Conservation (phyloP, 1,140 invertebrate species). For the Nomia melanderi region DNA sequence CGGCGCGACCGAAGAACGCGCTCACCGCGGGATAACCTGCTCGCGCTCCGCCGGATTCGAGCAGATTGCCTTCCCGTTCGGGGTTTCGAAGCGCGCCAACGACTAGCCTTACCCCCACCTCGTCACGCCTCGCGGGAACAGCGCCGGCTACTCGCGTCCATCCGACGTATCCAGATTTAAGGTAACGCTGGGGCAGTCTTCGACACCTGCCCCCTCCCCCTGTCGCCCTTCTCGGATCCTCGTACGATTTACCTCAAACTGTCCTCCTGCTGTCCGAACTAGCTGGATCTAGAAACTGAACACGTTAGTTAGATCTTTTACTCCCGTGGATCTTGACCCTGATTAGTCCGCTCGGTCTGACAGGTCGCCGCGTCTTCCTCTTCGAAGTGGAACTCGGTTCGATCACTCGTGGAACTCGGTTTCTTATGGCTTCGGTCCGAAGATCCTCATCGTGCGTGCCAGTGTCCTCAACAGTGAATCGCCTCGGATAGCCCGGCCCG, state of each 20-base stretch:
- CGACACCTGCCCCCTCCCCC: constrained; percentile 3
- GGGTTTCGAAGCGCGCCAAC: constrained; percentile 77
- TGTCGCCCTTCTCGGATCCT: not conserved
- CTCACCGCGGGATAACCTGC: constrained; percentile 67
- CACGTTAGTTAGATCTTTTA: too few species aligned
- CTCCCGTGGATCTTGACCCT: too few species aligned
- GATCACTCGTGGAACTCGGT: too few species aligned
- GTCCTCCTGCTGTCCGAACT: too few species aligned
- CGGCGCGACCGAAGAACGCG: constrained; percentile 35
- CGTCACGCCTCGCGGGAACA: constrained; percentile 27
- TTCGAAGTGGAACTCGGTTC: too few species aligned
- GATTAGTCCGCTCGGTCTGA: too few species aligned
- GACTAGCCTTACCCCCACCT: constrained; percentile 77
- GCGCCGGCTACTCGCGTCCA: constrained; percentile 40
- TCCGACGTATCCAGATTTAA: constrained; percentile 79
- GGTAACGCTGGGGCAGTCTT: constrained; percentile 18
- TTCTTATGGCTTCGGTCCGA: too few species aligned
- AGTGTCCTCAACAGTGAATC: too few species aligned
- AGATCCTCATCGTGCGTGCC: too few species aligned
- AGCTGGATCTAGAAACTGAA: too few species aligned
- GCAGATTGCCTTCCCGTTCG: constrained; percentile 79
- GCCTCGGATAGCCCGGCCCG: too few species aligned
- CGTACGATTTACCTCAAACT: constrained; percentile 9
- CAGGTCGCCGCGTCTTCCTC: too few species aligned
- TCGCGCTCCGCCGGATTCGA: constrained; percentile 80